Evolutionary conservation across 2,888 invertebrate genomes (phyloP).

Genomic region (Plagiodera versicolora): DNA sequence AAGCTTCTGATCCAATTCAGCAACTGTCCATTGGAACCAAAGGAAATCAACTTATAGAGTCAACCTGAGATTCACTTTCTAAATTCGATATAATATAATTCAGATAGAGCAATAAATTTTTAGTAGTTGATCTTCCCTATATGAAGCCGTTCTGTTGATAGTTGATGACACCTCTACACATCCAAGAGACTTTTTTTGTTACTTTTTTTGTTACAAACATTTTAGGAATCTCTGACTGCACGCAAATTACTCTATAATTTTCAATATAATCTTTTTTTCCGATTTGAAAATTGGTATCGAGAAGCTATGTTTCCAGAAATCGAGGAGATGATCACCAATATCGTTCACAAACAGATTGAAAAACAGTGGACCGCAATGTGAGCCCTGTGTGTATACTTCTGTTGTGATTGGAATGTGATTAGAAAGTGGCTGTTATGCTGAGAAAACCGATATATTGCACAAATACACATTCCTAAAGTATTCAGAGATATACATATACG

Average conservation of each 20-base stretch:
- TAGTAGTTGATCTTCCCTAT: not conserved
- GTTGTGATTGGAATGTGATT: no score
- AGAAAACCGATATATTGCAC: no score
- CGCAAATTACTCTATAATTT: conserved; percentile 4
- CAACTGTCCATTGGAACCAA: not conserved
- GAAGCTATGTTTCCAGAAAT: conserved; percentile 9
- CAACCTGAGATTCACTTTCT: no score
- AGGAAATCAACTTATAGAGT: not conserved
- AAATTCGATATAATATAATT: no score
- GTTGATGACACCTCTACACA: not conserved
- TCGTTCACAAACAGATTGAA: no score
- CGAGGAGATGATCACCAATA: not conserved
- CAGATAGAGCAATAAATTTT: not conserved
- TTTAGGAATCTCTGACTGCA: not conserved
- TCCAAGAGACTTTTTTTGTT: not conserved
- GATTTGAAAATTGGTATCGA: conserved; percentile 3
- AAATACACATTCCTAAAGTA: no score
- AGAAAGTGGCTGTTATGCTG: no score
- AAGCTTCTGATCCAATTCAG: not conserved
- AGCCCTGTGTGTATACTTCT: no score
- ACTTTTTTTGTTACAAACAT: conserved; percentile 5
- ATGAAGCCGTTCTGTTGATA: no score
- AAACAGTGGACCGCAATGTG: no score
- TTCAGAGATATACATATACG: no score
- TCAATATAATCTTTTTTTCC: conserved; percentile 1